Conservation (phyloP, 2,888 invertebrate species). For the Apodemia duryi region DNA sequence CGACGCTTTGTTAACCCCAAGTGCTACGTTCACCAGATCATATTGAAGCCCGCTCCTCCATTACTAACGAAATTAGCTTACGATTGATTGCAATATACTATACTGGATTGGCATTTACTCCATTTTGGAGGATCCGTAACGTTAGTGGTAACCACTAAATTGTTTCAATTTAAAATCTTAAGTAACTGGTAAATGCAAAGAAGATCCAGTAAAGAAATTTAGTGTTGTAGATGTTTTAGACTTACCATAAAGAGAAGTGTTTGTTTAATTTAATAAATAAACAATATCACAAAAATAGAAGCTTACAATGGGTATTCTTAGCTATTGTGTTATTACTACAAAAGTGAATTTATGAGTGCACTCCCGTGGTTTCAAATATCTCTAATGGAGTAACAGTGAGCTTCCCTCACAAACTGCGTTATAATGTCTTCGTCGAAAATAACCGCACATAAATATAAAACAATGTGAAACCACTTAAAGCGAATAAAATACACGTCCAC, state of each 20-base stretch:
- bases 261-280: neutral
- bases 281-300: constrained; percentile 17
- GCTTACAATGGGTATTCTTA: constrained; percentile 53
- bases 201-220: too few species aligned
- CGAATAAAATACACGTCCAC: constrained; percentile 79
- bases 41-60: too few species aligned
- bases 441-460: constrained; percentile 79
- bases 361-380: constrained; percentile 77
- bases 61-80: too few species aligned
- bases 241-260: neutral
- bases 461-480: constrained; percentile 80
- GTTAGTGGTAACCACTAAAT: too few species aligned
- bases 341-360: constrained; percentile 76
- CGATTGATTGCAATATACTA: too few species aligned
- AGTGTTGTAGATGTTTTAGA: too few species aligned
- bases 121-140: too few species aligned
- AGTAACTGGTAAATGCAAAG: too few species aligned
- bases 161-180: too few species aligned
- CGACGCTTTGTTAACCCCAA: too few species aligned
- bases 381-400: constrained; percentile 76
- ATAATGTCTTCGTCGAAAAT: constrained; percentile 76
- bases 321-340: constrained; percentile 64
- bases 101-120: too few species aligned
- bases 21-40: too few species aligned
- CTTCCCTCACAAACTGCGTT: constrained; percentile 78